These are phyloP conservation scores for Philopotamus ludificatus DNA, from an alignment of 1,140 invertebrate species.

Conservation along the genomic window DNA sequence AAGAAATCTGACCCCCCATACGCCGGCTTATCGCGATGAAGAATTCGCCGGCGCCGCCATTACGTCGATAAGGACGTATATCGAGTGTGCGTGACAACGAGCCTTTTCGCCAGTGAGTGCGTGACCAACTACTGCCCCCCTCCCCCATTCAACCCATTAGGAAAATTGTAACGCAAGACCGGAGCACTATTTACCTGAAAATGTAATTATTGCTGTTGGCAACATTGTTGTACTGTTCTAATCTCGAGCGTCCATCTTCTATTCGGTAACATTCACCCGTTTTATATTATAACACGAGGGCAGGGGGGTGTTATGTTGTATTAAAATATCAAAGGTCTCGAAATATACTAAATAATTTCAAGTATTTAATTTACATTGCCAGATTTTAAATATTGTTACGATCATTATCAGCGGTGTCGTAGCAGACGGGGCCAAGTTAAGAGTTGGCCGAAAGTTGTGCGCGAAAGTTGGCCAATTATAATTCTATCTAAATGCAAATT, in stretches of 20 bases:
- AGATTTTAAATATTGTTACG: no score
- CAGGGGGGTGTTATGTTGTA: no score
- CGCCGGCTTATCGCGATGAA: no score
- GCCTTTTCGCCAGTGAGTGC: constrained; percentile 4
- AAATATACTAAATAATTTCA: no score
- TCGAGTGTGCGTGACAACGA: constrained; percentile 24
- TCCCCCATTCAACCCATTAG: constrained; percentile 35
- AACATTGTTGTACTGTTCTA: constrained; percentile 2
- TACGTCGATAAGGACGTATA: constrained; percentile 15
- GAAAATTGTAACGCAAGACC: constrained; percentile 35
- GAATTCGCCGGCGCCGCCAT: not conserved
- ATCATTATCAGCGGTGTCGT: constrained; percentile 15
- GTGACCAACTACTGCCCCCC: constrained; percentile 24
- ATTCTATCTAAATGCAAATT: constrained; percentile 43
- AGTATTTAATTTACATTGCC: no score
- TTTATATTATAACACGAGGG: no score
- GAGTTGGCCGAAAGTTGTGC: constrained; percentile 19
- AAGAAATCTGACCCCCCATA: no score
- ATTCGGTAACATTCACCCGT: no score
- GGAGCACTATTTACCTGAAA: constrained; percentile 4
- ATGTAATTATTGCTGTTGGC: no score
- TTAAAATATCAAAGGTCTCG: no score
- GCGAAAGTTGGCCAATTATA: constrained; percentile 42
- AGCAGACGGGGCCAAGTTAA: constrained; percentile 12
- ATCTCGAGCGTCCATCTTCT: no score